Base-by-base conservation (phyloP, 2,888 invertebrate species). In the Oxycera nigricornis region DNA sequence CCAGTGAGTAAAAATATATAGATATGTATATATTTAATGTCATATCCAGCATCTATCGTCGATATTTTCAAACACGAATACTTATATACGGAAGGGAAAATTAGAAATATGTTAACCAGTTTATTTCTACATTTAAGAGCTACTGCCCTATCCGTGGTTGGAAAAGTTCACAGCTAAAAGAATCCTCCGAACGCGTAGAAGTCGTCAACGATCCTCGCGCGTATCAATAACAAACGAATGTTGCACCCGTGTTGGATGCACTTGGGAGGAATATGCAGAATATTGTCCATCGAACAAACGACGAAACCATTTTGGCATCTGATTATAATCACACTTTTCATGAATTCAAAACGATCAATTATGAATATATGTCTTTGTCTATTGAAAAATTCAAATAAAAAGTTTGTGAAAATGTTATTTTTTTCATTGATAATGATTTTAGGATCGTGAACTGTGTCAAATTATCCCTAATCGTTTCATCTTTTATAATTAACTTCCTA, bases 221-320 rank as follows among this genome's bases (percentile, higher is more conserved):
- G 65, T 50, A 6, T 73, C 88, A 6, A 90, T 90, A 46, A 89
- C 89, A 14, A 85, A 87, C 55, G 90, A 90, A 81, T 90, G 89
- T 78, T 90, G 89, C 82, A 87, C 87, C 78, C 86, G 86, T 52
- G 81, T 85, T 2, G 88, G 88, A 30, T 90, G 90, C 79, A 89
- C 89, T 70, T 90, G 89, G 90, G 90, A 90, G 80, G 89, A 90
- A 80, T 90, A 90, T 79, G 89, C 90, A 4, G 89, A 90, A 81
- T 90, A 90, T 81, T 90, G 89, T 80, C 89, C 89, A 2, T 87
- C 88, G 30, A 89, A 89, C 79, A 88, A 88, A 80, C 82, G 88
- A 1, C 80, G 81, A 72, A 83, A 83, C 79, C 83, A 84, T 78
- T 82, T 50, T 62, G 62, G 17, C 9, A 57, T 28, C 17, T 28